phyloP scores from a whole-genome alignment of 1,140 invertebrate genomes.

The Oppia nitens region DNA sequence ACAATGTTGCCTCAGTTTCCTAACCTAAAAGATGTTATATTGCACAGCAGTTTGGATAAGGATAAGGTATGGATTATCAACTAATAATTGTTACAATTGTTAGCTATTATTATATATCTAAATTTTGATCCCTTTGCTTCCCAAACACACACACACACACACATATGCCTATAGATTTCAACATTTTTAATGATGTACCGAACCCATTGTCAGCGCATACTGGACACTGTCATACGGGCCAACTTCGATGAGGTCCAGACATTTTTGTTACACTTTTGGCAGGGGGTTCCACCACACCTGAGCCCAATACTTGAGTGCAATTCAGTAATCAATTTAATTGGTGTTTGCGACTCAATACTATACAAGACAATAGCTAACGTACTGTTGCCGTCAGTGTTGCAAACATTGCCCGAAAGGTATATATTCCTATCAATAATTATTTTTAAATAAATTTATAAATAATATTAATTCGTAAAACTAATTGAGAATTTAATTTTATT shows the following conservation, averaged over 20 bases:
- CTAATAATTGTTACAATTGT: too few species aligned
- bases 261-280: slow-evolving; percentile 38
- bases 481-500: neutral
- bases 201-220: slow-evolving; percentile 36
- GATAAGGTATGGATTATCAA: too few species aligned
- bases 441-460: slow-evolving; percentile 1
- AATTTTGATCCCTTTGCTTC: neutral
- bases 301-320: slow-evolving; percentile 30
- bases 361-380: slow-evolving; percentile 36
- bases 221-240: slow-evolving; percentile 35
- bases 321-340: slow-evolving; percentile 33
- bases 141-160: too few species aligned
- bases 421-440: slow-evolving; percentile 3
- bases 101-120: neutral
- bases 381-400: slow-evolving; percentile 35
- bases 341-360: slow-evolving; percentile 37
- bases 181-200: slow-evolving; percentile 40
- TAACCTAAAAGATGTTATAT: too few species aligned
- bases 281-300: slow-evolving; percentile 37
- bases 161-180: slow-evolving; percentile 25
- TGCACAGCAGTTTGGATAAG: too few species aligned
- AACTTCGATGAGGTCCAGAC: slow-evolving; percentile 39
- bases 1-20: too few species aligned
- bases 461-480: neutral
- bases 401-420: slow-evolving; percentile 27